phyloP scores from a whole-genome alignment of 2,113 vertebrate species.

The Amazona vittata region DNA sequence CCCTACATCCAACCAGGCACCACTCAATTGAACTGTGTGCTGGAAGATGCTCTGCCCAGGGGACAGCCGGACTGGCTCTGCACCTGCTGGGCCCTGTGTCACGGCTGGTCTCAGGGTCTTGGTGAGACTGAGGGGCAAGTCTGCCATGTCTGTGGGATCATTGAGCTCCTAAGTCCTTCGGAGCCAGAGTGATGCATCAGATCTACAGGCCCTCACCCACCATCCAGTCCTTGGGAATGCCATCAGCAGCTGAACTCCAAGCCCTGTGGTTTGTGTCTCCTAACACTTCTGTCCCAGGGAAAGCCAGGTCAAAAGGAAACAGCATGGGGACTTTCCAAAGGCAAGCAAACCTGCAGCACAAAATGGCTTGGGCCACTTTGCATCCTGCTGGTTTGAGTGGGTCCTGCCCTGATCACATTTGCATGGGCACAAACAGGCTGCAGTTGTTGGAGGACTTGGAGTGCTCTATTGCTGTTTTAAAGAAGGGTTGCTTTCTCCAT shows the following conservation, averaged over 20 bases:
- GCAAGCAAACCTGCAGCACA: background rate
- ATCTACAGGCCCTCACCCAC: fast-evolving
- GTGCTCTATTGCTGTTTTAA: fast-evolving
- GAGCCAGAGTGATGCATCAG: fast-evolving
- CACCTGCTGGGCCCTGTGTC: fast-evolving
- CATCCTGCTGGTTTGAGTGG: background rate
- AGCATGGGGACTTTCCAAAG: background rate
- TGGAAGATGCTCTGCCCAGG: background rate
- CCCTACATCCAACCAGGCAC: background rate
- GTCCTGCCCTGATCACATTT: background rate
- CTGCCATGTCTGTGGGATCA: background rate
- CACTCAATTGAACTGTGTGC: fast-evolving
- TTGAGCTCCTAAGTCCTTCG: background rate
- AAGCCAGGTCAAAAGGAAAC: background rate
- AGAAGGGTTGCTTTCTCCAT: background rate
- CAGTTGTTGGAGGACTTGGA: background rate
- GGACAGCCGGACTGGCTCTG: background rate
- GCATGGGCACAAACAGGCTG: background rate
- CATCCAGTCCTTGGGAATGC: background rate
- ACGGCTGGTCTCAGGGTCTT: background rate
- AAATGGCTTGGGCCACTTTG: background rate
- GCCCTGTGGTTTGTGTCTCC: background rate
- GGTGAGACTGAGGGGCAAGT: background rate
- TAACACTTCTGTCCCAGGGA: background rate
- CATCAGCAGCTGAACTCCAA: background rate